These are phyloP conservation scores for Beroe forskalii DNA, from an alignment of 37 sponge, comb jelly and placozoan species.

Conservation along the genomic window DNA sequence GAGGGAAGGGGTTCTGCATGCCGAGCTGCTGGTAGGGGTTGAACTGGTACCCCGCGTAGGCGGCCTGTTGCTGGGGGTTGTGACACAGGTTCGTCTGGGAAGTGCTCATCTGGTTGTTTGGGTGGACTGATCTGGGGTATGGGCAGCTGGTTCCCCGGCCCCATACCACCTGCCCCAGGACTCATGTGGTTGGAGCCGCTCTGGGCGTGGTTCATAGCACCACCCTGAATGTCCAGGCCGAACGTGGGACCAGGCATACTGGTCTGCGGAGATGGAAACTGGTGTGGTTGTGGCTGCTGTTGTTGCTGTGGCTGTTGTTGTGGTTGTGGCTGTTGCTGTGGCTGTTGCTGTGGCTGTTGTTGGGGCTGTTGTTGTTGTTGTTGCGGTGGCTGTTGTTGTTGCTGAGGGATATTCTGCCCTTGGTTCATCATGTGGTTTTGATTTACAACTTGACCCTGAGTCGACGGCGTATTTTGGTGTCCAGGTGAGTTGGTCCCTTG, in stretches of 20 bases:
- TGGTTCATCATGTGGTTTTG: not conserved
- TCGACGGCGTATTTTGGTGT: not conserved
- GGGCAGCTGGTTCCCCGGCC: not conserved
- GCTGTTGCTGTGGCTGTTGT: too few relatives aligned
- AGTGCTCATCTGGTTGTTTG: not conserved
- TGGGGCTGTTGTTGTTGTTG: not conserved
- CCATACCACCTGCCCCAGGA: not conserved
- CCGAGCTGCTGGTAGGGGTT: conserved; percentile 54
- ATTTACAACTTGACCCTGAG: not conserved
- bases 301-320: not conserved
- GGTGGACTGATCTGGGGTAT: not conserved
- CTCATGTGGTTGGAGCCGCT: not conserved
- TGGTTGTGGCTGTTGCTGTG: not conserved
- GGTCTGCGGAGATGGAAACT: not conserved
- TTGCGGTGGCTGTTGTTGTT: not conserved
- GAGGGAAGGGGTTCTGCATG: conserved; percentile 35
- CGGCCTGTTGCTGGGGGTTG: not conserved
- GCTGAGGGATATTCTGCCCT: not conserved
- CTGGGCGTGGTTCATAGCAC: too few relatives aligned
- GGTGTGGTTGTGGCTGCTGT: not conserved
- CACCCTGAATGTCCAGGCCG: not conserved
- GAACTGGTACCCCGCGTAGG: conserved; percentile 9
- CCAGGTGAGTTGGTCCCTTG: not conserved
- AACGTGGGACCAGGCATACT: not conserved
- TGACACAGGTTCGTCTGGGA: not conserved